Conservation (phyloP, 2,113 vertebrate species). For the Aythya baeri region DNA sequence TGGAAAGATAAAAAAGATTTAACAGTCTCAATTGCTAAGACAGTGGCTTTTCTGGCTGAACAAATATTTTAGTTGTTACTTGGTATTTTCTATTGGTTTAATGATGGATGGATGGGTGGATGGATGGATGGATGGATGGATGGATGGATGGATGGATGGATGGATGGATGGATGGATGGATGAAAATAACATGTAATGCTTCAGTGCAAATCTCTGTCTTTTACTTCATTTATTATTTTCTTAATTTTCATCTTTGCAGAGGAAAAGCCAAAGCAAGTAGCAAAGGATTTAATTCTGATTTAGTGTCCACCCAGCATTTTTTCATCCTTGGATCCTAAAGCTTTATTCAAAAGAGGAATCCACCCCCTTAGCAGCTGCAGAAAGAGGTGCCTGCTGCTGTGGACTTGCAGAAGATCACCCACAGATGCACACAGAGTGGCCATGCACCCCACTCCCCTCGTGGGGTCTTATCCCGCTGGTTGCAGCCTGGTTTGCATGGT, state of each 20-base stretch:
- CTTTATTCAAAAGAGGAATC: not conserved
- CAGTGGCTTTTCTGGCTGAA: not conserved
- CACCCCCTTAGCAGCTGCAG: not conserved
- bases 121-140: not conserved
- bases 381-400: not conserved
- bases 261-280: not conserved
- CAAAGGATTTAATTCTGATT: not conserved
- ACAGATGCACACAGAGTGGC: not conserved
- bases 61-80: not conserved
- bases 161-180: not conserved
- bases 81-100: constrained; percentile 14
- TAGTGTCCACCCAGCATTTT: not conserved
- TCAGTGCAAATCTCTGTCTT: not conserved
- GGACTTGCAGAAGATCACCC: not conserved
- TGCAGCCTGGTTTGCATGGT: not conserved
- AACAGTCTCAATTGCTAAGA: not conserved
- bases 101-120: not conserved
- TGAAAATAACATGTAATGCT: not conserved
- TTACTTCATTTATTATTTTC: not conserved
- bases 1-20: not conserved
- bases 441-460: fast-evolving
- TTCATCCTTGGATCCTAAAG: not conserved
- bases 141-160: not conserved
- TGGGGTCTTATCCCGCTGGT: not conserved
- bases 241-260: not conserved